Evolutionary conservation across 2,888 invertebrate species (phyloP), one percentile per base, ranked within the genome.

Genomic region (Ophion slaviceki): DNA sequence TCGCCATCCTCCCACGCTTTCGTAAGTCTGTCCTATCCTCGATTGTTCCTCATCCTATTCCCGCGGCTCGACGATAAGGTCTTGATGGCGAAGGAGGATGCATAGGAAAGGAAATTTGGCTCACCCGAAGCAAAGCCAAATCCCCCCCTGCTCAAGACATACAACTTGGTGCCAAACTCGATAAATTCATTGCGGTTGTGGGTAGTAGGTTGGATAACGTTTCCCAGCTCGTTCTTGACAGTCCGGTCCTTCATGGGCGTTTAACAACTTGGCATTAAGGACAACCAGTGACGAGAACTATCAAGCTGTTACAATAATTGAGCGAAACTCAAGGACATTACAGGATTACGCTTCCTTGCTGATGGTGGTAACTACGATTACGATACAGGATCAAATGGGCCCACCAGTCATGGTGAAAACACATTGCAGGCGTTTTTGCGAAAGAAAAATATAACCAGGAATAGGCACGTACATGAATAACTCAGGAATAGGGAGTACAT

Each of bases 91-190:
- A 36, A 53, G 36, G 47, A 28, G 32, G 57, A 36, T 36, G 61
- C 40, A 20, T 68, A 14, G 70, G 57, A 10, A 53, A 20, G 36
- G 70, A 32, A 59, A 78, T 83, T 80, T 36, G 76, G 24, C 40
- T 57, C 47, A 32, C 68, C 32, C 72, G 78, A 86, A 72, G 68
- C 67, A 17, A 67, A 66, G 68, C 36, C 68, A 47, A 71, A 82
- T 40, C 57, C 28, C 57, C 57, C 11, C 59, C 20, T 4, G 4
- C 53, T 17, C 7, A 64, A 79, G 28, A 32, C 87, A 87, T 88
- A 87, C 87, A 90, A 90, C 89, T 89, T 86, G 79, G 53, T 88
- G 62, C 89, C 88, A 88, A 90, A 90, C 89, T 89, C 89, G 90
- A 88, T 90, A 90, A 90, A 90, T 89, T 89, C 87, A 88, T 89